Base-by-base conservation (phyloP, 2,113 vertebrate species). In the Zosterops borbonicus region DNA sequence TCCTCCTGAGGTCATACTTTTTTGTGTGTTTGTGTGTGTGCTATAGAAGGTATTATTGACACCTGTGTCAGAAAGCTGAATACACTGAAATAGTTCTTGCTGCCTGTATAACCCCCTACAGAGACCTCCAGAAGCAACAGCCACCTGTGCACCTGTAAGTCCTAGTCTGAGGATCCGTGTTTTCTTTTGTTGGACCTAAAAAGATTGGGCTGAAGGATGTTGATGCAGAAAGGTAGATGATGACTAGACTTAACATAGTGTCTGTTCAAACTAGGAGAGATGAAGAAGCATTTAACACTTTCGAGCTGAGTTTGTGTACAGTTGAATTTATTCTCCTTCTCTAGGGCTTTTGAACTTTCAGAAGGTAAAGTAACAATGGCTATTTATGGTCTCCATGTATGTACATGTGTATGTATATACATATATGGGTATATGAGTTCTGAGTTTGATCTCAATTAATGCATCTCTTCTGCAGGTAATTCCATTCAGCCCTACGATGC, bases 341-440 rank as follows among this genome's bases (percentile, higher is more conserved):
- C 12, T 22, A 35, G 5, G 14, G 4, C 21, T 27, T 76, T 39
- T 59, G 65, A 29, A 9, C 41, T 83, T 64, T 69, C 67, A 52
- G 47, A 71, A 47, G 11, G 10, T 39, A 65, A 71, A 88, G 23
- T 33, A 59, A 46, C 13, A 39, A 23, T 33, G 17, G 9, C 3
- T 47, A 73, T 59, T 39, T 63, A 64, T 71, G 5, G 12, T 63
- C 12, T 74, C 2, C 19, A 11, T 58, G 28, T 37, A 17, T 27
- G 12, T 33, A 47, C 9, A 6, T 4, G 7, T 2, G 1, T 37
- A 9, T 27, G 5, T 37, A 11, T n/a, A 22, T 37, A 39, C 9
- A 12, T 12, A 39, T 2, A 39, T 2, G 3, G 9, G 8, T 9
- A 1, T n/a, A 16, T 14, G 31, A 60, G 28, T 69, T 86, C 16